A percentile compares a stretch with the other conserved stretches of the same genome.
Evolutionary conservation across 2,888 invertebrate species (phyloP).

Genomic region (Metallyticus violacea): DNA sequence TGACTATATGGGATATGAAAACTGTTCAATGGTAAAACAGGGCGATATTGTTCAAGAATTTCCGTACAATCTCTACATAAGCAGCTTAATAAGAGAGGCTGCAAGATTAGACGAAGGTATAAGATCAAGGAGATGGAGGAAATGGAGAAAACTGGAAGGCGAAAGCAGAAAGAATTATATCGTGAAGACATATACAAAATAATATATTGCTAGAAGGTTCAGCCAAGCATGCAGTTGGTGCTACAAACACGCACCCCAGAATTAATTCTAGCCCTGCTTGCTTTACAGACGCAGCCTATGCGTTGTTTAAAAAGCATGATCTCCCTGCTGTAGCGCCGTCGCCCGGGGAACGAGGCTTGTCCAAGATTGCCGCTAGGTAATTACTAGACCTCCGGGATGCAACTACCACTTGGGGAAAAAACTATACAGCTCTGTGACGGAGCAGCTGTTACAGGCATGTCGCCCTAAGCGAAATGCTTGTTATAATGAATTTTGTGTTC

Average conservation of each 20-base stretch:
- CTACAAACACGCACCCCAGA: no score
- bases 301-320: neutral
- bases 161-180: neutral
- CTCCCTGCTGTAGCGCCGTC: neutral
- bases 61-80: no score
- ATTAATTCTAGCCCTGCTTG: neutral
- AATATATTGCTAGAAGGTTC: neutral
- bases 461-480: neutral
- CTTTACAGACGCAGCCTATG: neutral
- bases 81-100: neutral
- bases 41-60: no score
- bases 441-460: neutral
- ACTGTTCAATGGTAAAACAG: no score
- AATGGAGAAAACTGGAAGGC: no score
- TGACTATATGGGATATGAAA: no score
- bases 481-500: neutral
- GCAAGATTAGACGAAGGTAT: no score
- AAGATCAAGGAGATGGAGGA: no score
- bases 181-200: neutral
- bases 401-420: neutral
- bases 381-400: no score
- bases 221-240: neutral
- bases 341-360: neutral
- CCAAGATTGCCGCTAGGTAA: neutral
- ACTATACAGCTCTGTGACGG: no score